Evolutionary conservation across 2,113 vertebrate genomes (phyloP), one percentile per base, ranked within the genome.

Genomic region (Cavia porcellus): DNA sequence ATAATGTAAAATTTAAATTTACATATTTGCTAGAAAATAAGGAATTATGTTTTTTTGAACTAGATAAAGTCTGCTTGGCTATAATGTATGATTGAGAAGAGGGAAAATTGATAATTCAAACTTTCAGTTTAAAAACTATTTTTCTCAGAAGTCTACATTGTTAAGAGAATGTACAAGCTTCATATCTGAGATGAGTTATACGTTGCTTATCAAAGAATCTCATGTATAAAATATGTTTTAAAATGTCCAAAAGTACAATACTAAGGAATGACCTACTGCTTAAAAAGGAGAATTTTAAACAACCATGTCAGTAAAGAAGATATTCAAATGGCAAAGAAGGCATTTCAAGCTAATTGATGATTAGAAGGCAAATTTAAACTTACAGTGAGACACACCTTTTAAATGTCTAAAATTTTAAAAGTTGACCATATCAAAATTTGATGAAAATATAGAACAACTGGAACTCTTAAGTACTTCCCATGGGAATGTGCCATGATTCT

Each of bases 361-460:
- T 68, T 77, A 75, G 22, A 86, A 68, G 22, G 12, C 9, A 86
- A 81, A 45, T 92, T 86, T 68, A 82, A 95, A 68, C 28, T 25
- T 25, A 72, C 35, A 79, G 2, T 11, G 19, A 52, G 50, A 59
- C 11, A 42, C 32, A 11, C 3, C 45, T 35, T 38, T 66, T 57
- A 80, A 89, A 89, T 72, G 7, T 80, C 93, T 89, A 62, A 85
- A 92, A 24, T 19, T 70, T 70, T 70, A 19, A 70, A n/a, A 70
- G 35, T n/a, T 70, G 66, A 72, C 68, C 20, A 70, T 22, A 74
- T 86, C 28, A 90, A 86, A 15, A 89, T 57, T 30, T 80, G 35
- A 12, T 57, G 35, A 66, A 8, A 25, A 85, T 38, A 24, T 72
- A 25, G 10, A 57, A 6, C n/a, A 85, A 38, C 10, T 86, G 8